These are phyloP conservation scores for Eupeodes corollae DNA, from an alignment of 1,140 invertebrate species.

Conservation along the genomic window DNA sequence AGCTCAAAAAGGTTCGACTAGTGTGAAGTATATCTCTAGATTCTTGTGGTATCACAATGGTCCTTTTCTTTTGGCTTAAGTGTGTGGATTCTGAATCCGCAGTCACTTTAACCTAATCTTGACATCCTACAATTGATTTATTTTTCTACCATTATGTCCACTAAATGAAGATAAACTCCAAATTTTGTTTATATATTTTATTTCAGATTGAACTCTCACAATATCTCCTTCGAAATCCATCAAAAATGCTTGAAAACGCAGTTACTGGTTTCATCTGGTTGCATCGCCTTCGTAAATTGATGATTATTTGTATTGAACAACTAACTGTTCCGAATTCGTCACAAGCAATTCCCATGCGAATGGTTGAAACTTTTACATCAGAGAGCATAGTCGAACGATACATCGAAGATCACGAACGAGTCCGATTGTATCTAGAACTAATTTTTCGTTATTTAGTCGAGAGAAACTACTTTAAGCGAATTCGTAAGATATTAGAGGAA, in stretches of 20 bases:
- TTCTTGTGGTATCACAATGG: too few species aligned
- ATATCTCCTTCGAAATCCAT: conserved; percentile 23
- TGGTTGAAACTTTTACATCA: conserved; percentile 67
- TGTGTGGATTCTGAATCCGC: too few species aligned
- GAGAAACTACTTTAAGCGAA: conserved; percentile 59
- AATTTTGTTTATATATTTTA: not conserved
- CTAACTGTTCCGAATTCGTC: conserved; percentile 24
- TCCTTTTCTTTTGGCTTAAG: too few species aligned
- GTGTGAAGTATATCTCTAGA: too few species aligned
- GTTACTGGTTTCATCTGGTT: conserved; percentile 22
- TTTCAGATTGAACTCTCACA: conserved; percentile 31
- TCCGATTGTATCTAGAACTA: conserved; percentile 37
- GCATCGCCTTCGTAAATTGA: conserved; percentile 22
- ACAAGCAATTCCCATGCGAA: conserved; percentile 63
- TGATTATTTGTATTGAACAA: conserved; percentile 26
- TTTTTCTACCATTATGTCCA: too few species aligned
- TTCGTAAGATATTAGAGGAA: conserved; percentile 57
- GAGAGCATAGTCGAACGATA: conserved; percentile 41
- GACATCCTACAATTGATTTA: too few species aligned
- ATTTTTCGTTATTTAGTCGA: conserved; percentile 29
- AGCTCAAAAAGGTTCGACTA: too few species aligned
- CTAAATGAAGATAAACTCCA: too few species aligned
- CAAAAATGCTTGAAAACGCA: conserved; percentile 21
- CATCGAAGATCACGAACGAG: conserved; percentile 38
- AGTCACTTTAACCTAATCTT: too few species aligned